Base-by-base conservation (phyloP, 2,888 invertebrate species). In the Agapostemon virescens region DNA sequence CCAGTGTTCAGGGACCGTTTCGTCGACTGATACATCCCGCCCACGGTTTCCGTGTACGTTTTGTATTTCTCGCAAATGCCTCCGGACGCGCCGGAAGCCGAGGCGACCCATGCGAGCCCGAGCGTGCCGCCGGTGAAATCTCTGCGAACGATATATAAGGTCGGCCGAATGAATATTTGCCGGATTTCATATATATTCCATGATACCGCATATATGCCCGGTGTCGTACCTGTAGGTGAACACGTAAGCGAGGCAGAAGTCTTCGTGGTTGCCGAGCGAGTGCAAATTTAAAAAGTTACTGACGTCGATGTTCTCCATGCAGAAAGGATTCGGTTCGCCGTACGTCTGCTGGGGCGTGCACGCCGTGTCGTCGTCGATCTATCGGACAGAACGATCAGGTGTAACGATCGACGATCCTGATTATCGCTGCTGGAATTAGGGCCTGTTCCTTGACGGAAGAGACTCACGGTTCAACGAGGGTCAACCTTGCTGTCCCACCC, bases 31-130 rank as follows among this genome's bases (percentile, higher is more conserved):
- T 98, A 98, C 94, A 98, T 96, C 74, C 98, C 98, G 63, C 97
- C 97, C 75, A 98, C 97, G 0, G 98, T 98, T 93, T 99, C 98
- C 11, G 98, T 98, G 94, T 98, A 99, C 0, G 98, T 97, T 93
- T 99, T 99, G 94, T 98, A 98, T 92, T 97, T 97, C 93, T 99
- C 99, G 93, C 99, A 99, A 88, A 99, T 98, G 71, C 99, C 99
- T 70, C 99, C 99, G 7, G 98, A 98, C 3, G 99, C 98, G 79
- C 98, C 99, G 79, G 97, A 97, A 0, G 98, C 98, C 83, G 98
- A 98, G 40, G 99, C 99, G 36, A 99, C 99, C 99, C 99, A 99
- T 6, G 99, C 99, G 67, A 99, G 94, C 33, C 99, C 99, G 61
- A 99, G 94, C 26, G 99, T 99, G 80, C 99, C 99, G 13, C 98